phyloP scores from a whole-genome alignment of 2,888 invertebrate genomes.

The Eupithecia exiguata region DNA sequence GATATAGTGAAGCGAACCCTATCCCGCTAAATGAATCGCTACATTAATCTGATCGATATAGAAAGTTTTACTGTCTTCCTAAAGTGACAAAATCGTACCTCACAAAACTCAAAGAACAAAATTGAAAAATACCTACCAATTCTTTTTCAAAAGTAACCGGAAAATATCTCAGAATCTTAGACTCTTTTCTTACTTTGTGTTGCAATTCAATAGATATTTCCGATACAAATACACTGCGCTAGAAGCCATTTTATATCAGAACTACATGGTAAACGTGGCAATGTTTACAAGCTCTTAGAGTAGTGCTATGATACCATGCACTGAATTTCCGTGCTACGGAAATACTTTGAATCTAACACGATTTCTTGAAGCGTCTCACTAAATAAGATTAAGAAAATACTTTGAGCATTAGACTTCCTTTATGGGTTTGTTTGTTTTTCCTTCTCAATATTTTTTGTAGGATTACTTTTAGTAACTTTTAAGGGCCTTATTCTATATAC shows the following conservation, averaged over 20 bases:
- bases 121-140: background rate
- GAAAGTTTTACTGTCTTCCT: too few relatives aligned
- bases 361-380: background rate
- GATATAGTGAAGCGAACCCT: too few relatives aligned
- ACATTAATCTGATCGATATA: too few relatives aligned
- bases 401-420: background rate
- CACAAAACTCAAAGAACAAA: background rate
- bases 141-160: background rate
- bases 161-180: background rate
- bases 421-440: background rate
- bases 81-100: background rate
- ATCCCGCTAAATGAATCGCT: too few relatives aligned
- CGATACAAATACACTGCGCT: background rate
- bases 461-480: background rate
- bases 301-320: background rate
- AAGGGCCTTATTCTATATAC: background rate
- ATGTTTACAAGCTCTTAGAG: background rate
- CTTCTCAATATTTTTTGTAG: background rate
- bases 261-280: background rate
- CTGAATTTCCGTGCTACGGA: background rate
- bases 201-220: background rate
- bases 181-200: background rate
- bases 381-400: background rate
- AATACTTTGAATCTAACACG: background rate
- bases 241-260: slow-evolving; percentile 1